Base-by-base conservation (phyloP, 1,140 invertebrate genomes). In the Trichonephila clavata region DNA sequence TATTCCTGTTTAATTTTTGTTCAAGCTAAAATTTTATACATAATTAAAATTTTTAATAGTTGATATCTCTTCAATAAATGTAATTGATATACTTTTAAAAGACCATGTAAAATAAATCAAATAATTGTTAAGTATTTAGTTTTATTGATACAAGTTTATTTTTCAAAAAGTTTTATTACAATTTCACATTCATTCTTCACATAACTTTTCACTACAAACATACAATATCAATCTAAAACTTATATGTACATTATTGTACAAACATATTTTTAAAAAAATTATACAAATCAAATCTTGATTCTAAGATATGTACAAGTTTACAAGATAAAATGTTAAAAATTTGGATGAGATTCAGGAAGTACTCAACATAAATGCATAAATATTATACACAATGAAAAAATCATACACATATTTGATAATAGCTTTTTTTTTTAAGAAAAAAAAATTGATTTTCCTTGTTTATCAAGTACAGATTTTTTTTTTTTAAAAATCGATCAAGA, bases 221-320 rank as follows among this genome's bases (percentile, higher is more conserved):
- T 77, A 39, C 71, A 77, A 39, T 63, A 63, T 77, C 71, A 39
- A 18, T 77, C 71, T 77, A 39, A 77, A 77, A 77, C 27, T 77
- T 77, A 27, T 77, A 77, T 77, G 27, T 77, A 77, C 71, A 77
- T 27, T 77, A 39, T 77, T 39, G 18, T 77, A 77, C 71, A 77
- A 77, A 77, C 18, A 16, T 16, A 27, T 77, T 16, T n/a, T 24
- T 13, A 27, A 71, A 77, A 39, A 39, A 39, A 13, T 10, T 39
- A 27, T 20, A 21, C 18, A 77, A 20, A 27, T 77, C 7, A 77
- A 77, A 39, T 50, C 50, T 50, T 50, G 50, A 50, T 5, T 50
- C 10, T 50, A 39, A 50, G 50, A 50, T 77, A 77, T 39, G 32
- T 77, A 77, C 71, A 77, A 16, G 18, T 77, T 77, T 18, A 77